These are phyloP conservation scores for Meloidogyne exigua DNA, from an alignment of 1,140 invertebrate species.

Conservation along the genomic window DNA sequence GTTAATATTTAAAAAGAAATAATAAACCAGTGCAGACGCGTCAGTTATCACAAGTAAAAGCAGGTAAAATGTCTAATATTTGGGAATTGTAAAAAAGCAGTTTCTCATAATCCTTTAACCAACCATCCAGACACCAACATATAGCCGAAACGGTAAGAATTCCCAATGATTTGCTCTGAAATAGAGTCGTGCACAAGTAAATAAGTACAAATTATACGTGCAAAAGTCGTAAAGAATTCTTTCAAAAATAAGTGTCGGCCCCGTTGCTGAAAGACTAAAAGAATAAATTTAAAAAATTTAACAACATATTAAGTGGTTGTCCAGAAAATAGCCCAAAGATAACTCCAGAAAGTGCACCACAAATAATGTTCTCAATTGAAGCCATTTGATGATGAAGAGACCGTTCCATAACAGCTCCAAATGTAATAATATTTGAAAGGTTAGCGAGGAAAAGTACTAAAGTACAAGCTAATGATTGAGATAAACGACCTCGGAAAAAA, in stretches of 20 bases:
- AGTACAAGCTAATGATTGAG: constrained; percentile 52
- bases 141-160: constrained; percentile 65
- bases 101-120: neutral
- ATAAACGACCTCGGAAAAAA: constrained; percentile 54
- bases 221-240: constrained; percentile 65
- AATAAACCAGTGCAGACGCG: constrained; percentile 57
- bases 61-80: constrained; percentile 53
- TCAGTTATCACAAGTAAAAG: constrained; percentile 65
- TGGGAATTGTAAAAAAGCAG: neutral
- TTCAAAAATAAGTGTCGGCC: constrained; percentile 67
- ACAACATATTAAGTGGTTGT: constrained; percentile 68
- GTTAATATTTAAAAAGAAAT: constrained; percentile 55
- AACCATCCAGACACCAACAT: constrained; percentile 65
- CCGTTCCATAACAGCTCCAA: constrained; percentile 64
- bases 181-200: neutral
- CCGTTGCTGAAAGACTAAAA: constrained; percentile 66
- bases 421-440: constrained; percentile 66
- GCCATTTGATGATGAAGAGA: constrained; percentile 63
- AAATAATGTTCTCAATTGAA: constrained; percentile 65
- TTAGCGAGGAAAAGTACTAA: constrained; percentile 66
- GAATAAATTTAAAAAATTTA: no score
- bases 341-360: constrained; percentile 65
- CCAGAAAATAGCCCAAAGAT: constrained; percentile 66
- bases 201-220: constrained; percentile 31
- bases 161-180: constrained; percentile 59